Evolutionary conservation across 1,140 invertebrate species (phyloP), one percentile per base, ranked within the genome.

Genomic region (Holotrichia oblita): DNA sequence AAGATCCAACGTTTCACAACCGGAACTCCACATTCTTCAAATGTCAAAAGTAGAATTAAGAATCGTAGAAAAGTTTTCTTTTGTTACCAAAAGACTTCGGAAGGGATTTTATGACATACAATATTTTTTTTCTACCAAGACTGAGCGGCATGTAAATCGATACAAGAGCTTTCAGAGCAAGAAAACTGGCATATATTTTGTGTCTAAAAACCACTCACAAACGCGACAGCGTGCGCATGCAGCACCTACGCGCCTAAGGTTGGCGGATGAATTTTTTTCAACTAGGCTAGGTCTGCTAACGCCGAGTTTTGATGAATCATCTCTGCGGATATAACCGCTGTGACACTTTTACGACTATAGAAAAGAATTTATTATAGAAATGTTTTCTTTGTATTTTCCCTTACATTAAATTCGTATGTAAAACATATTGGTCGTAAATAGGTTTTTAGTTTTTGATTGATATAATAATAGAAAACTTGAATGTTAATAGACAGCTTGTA

Each of bases 201-300:
- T 34, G 27, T 34, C 2, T n/a, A 55, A 55, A 55, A 17, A n/a
- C 12, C 27, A 34, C 27, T 34, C 27, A 34, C 27, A 34, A 34
- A 34, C 27, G 27, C 48, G n/a, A n/a, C 2, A 55, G 48, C n/a
- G 14, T 55, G 48, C 48, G 48, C 48, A 55, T 55, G n/a, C n/a
- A 55, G 17, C 48, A 55, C 48, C 48, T 55, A 55, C 48, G 17
- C 17, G 48, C 7, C 17, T 17, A 55, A 55, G 27, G 48, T 55
- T 55, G 48, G 48, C 48, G 48, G 48, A 55, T 55, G 14, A 55
- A n/a, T 55, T 55, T 55, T n/a, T 55, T 55, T 55, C 48, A 17
- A 55, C 14, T 55, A 55, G 14, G 14, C 14, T 17, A 17, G 17
- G 48, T 6, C 48, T 55, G 48, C 17, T 14, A 17, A 6, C 14